Evolutionary conservation across 2,888 invertebrate genomes (phyloP).

Genomic region (Himalopsyche tibetana): DNA sequence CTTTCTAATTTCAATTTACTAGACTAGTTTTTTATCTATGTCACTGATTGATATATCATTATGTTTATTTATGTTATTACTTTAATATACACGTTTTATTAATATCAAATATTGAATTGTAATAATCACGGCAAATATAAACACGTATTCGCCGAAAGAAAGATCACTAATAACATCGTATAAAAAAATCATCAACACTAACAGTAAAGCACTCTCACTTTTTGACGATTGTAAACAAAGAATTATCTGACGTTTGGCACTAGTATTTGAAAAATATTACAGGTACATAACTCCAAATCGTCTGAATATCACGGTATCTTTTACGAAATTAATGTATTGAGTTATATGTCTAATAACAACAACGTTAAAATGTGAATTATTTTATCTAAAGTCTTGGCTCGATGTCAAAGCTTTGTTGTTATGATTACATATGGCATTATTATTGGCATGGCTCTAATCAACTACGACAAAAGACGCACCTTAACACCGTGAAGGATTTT

Average conservation of each 20-base stretch:
- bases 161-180: background rate
- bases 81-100: background rate
- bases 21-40: background rate
- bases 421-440: constrained; percentile 30
- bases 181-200: constrained; percentile 12
- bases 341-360: background rate
- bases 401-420: constrained; percentile 9
- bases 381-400: background rate
- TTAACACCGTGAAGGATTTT: background rate
- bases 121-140: background rate
- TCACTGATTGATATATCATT: background rate
- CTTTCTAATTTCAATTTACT: background rate
- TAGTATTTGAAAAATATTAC: background rate
- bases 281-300: background rate
- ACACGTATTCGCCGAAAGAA: constrained; percentile 4
- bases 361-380: background rate
- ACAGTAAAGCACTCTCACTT: background rate
- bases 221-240: constrained; percentile 21
- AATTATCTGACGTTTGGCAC: constrained; percentile 16
- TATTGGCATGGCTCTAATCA: constrained; percentile 3
- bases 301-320: background rate
- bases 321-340: background rate
- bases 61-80: too few species aligned
- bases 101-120: background rate
- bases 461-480: background rate